phyloP scores from a whole-genome alignment of 2,797 vertebrate species.

The Notamacropus eugenii region DNA sequence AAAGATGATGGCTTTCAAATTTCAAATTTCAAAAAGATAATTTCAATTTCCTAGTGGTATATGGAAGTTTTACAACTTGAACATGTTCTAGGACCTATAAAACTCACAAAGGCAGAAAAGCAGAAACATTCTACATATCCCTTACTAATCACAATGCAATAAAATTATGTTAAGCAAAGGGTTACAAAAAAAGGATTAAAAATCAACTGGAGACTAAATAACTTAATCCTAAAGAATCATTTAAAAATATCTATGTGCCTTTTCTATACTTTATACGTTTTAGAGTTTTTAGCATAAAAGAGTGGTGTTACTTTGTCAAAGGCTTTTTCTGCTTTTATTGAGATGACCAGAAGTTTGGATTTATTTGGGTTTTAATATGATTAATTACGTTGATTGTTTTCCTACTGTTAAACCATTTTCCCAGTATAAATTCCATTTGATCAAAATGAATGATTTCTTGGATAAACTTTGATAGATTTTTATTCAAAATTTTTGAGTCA shows the following conservation, averaged over 20 bases:
- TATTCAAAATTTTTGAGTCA: background rate
- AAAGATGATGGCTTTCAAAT: too few species aligned
- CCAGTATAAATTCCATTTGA: background rate
- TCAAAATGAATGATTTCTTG: background rate
- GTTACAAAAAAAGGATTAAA: background rate
- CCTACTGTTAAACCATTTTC: background rate
- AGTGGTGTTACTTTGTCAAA: background rate
- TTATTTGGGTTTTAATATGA: background rate
- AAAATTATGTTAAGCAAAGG: background rate
- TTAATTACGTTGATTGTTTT: background rate
- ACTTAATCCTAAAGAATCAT: background rate
- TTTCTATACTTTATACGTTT: background rate
- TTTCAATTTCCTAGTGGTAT: too few species aligned
- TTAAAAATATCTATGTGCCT: background rate
- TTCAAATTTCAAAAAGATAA: too few species aligned
- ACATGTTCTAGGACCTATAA: too few species aligned
- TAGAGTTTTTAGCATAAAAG: background rate
- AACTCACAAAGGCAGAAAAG: too few species aligned
- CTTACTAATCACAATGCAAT: too few species aligned
- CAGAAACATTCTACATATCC: too few species aligned
- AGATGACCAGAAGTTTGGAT: background rate
- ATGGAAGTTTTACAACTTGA: too few species aligned
- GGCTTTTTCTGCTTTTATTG: background rate
- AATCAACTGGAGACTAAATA: background rate
- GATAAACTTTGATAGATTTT: background rate